A percentile compares a stretch with the other conserved stretches of the same genome.
These are phyloP conservation scores for Poicephalus meyeri DNA, from an alignment of 2,113 vertebrate genomes.

Conservation along the genomic window DNA sequence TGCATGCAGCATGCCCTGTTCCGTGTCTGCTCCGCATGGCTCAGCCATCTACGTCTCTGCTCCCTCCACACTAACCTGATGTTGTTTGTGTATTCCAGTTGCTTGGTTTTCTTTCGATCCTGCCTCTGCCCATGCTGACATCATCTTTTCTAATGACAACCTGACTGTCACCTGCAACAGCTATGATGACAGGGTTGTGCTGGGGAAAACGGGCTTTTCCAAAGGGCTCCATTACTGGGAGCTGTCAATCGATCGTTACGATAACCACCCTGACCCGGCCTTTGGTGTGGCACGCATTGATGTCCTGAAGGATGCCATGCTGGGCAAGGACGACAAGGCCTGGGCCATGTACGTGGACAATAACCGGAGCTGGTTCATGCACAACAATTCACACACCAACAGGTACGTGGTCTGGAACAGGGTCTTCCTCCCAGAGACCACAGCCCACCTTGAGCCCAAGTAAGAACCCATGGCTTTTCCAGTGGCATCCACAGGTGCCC, in stretches of 20 bases:
- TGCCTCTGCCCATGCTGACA: slow-evolving; percentile 90
- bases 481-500: neutral
- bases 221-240: slow-evolving; percentile 98
- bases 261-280: slow-evolving; percentile 97
- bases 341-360: slow-evolving; percentile 99
- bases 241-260: slow-evolving; percentile 93
- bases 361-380: slow-evolving; percentile 99
- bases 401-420: slow-evolving; percentile 76
- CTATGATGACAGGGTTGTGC: slow-evolving; percentile 95
- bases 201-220: slow-evolving; percentile 92
- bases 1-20: slow-evolving; percentile 58
- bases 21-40: neutral
- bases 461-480: neutral
- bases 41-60: fast-evolving
- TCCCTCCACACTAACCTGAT: neutral
- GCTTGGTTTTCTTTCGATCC: slow-evolving; percentile 98
- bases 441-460: neutral
- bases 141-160: slow-evolving; percentile 98
- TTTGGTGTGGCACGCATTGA: slow-evolving; percentile 91
- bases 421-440: neutral
- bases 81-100: slow-evolving; percentile 75
- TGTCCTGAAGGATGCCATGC: slow-evolving; percentile 96
- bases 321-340: slow-evolving; percentile 98
- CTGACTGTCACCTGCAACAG: slow-evolving; percentile 97
- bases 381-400: slow-evolving; percentile 99